Evolutionary conservation across 64 coral and sea anemone genomes (phyloP), one percentile per base, ranked within the genome.

Genomic region (Cladopsammia gracilis): DNA sequence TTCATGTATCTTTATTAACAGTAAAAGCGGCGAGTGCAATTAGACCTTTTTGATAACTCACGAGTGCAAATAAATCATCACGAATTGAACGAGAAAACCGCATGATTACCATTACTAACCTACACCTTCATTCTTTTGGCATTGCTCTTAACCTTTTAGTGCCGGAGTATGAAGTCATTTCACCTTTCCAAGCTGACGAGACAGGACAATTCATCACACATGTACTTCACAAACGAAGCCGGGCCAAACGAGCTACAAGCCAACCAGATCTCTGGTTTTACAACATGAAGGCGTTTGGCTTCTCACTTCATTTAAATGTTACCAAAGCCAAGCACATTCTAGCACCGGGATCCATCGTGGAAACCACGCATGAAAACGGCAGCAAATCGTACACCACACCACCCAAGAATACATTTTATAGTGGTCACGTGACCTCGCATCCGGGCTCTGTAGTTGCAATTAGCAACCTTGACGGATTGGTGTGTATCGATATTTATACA

Each of bases 101-200:
- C 34, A 34, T 34, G 34, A 34, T 34, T 34, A 34, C 34, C 34
- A n/a, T n/a, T n/a, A n/a, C n/a, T n/a, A n/a, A n/a, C n/a, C n/a
- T n/a, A n/a, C n/a, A n/a, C n/a, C n/a, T n/a, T n/a, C n/a, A n/a
- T n/a, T n/a, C n/a, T n/a, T 3, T 50, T 19, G 34, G 10, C 44
- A 3, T 86, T 42, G 65, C 15, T 22, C 43, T 19, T 56, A 6
- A 8, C 18, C 0, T 44, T 56, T 64, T 14, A 93, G 91, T 93
- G 24, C 91, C 91, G 34, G 72, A 75, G 7, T 93, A 93, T 48
- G 83, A 87, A 43, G 83, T 93, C 18, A 45, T 52, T 11, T 86
- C 79, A 10, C 91, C 91, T 26, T 87, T 82, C 79, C 91, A 93
- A 79, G 91, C 71, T 15, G 83, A 93, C 34, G 81, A 93, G 58